These are phyloP conservation scores for Sarcophilus harrisii DNA, from an alignment of 2,797 vertebrate genomes.

Conservation along the genomic window DNA sequence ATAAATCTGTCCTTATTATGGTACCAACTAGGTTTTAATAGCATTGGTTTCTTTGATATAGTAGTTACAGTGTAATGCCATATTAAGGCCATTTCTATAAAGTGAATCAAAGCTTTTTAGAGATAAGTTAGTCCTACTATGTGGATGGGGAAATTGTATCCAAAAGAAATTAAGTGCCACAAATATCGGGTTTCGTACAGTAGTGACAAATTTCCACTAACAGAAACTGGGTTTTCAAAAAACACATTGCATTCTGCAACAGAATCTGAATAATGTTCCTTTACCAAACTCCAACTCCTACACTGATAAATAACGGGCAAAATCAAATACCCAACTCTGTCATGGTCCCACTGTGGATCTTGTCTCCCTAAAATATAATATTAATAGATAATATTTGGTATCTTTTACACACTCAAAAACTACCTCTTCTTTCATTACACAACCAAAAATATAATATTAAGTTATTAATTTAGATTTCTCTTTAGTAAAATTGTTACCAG, in stretches of 20 bases:
- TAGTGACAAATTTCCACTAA: neutral
- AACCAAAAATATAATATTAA: neutral
- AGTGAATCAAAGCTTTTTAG: neutral
- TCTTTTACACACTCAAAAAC: neutral
- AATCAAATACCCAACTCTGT: neutral
- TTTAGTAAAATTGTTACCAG: neutral
- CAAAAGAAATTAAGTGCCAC: neutral
- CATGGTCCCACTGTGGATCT: neutral
- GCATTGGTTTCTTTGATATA: neutral
- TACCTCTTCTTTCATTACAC: neutral
- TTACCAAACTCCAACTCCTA: slow-evolving; percentile 21
- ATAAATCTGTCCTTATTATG: slow-evolving; percentile 39
- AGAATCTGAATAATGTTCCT: neutral
- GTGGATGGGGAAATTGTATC: neutral
- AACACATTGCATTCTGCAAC: neutral
- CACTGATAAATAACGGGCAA: neutral
- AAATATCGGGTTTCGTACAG: neutral
- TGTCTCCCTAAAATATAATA: slow-evolving; percentile 5
- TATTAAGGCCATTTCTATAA: neutral
- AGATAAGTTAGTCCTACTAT: neutral
- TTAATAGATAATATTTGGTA: neutral
- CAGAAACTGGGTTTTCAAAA: neutral
- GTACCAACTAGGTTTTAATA: neutral
- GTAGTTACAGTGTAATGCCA: neutral
- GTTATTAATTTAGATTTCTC: neutral